phyloP scores from a whole-genome alignment of 2,888 invertebrate genomes.

The Cartodere bifasciata region DNA sequence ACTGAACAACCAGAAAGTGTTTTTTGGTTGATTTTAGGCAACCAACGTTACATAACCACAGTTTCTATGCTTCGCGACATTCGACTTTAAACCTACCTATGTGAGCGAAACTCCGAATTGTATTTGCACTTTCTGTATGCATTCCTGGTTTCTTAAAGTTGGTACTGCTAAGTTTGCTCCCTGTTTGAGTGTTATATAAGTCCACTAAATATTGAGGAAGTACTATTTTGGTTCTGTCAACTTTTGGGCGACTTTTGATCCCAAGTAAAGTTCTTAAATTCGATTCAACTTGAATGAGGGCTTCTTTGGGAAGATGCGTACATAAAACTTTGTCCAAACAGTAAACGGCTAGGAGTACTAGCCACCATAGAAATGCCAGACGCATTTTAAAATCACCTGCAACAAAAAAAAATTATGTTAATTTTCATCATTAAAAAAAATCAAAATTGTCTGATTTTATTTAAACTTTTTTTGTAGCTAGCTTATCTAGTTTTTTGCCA shows the following conservation, averaged over 20 bases:
- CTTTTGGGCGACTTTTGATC: slow-evolving; percentile 40
- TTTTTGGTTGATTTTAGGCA: too few relatives aligned
- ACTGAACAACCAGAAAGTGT: too few relatives aligned
- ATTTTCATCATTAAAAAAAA: too few relatives aligned
- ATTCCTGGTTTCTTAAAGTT: slow-evolving; percentile 54
- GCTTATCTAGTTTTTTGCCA: too few relatives aligned
- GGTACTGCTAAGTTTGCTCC: slow-evolving; percentile 48
- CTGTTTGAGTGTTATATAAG: slow-evolving; percentile 59
- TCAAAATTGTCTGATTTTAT: too few relatives aligned
- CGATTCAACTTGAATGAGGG: slow-evolving; percentile 40
- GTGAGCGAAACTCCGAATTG: slow-evolving; percentile 73
- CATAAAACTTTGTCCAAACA: slow-evolving; percentile 13
- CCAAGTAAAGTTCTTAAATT: slow-evolving; percentile 51
- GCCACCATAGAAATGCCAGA: slow-evolving; percentile 18
- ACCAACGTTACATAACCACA: too few relatives aligned
- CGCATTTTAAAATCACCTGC: slow-evolving; percentile 18
- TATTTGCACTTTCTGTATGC: slow-evolving; percentile 67
- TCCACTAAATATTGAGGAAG: slow-evolving; percentile 73
- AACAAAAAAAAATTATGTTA: slow-evolving; percentile 12
- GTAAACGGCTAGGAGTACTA: slow-evolving; percentile 19
- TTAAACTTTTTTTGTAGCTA: too few relatives aligned
- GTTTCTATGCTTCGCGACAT: too few relatives aligned
- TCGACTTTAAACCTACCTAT: slow-evolving; percentile 60
- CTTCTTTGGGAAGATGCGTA: slow-evolving; percentile 25
- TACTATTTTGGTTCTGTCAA: slow-evolving; percentile 38